phyloP scores from a whole-genome alignment of 2,797 vertebrate species.

The Sphenopsis melanotis region DNA sequence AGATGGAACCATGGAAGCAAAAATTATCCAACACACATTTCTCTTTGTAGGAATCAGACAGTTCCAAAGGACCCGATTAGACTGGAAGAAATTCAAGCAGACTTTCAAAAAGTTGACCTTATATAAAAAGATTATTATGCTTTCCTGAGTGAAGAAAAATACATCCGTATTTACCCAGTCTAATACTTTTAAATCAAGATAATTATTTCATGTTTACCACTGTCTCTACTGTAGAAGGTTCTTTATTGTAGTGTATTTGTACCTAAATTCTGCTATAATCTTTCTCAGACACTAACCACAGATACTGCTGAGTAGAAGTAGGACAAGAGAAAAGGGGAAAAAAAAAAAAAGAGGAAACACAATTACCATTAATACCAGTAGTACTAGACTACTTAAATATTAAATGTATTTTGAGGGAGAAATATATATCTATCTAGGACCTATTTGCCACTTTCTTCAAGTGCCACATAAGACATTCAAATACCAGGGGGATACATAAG shows the following conservation, averaged over 20 bases:
- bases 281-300: not conserved
- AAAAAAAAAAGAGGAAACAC: not conserved
- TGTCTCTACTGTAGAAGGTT: not conserved
- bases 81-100: not conserved
- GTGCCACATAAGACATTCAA: not conserved
- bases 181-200: not conserved
- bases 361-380: not conserved
- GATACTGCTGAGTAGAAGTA: not conserved
- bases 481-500: not conserved
- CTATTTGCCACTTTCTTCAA: not conserved
- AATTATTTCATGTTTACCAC: not conserved
- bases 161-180: not conserved
- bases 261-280: not conserved
- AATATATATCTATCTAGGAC: not conserved
- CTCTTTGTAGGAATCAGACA: not conserved
- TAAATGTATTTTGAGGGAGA: accelerated
- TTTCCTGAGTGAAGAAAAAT: not conserved
- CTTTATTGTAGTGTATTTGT: not conserved
- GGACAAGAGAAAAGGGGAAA: accelerated
- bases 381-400: not conserved
- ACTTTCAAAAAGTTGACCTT: not conserved
- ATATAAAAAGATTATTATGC: not conserved
- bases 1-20: not conserved
- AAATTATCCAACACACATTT: not conserved
- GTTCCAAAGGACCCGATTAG: not conserved